These are phyloP conservation scores for Anguilla marmorata DNA, from an alignment of 2,797 vertebrate genomes.

Conservation along the genomic window DNA sequence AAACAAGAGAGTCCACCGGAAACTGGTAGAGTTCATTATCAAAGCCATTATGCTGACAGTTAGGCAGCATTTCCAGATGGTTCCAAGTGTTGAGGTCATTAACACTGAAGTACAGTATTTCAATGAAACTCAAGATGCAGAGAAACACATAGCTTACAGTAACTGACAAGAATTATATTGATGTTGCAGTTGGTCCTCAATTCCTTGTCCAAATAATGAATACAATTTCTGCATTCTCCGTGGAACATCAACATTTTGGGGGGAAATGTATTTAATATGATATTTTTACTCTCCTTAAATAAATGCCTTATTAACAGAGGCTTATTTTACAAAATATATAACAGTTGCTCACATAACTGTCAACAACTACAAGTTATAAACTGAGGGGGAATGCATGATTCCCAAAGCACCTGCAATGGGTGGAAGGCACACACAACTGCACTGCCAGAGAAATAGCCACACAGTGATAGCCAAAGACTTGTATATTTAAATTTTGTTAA, in stretches of 20 bases:
- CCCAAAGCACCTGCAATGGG: not conserved
- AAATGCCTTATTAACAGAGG: not conserved
- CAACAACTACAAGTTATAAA: not conserved
- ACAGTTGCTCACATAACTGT: not conserved
- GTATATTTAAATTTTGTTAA: not conserved
- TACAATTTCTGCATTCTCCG: constrained; percentile 13
- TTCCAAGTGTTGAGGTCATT: constrained; percentile 41
- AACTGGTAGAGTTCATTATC: constrained; percentile 43
- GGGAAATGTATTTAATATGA: not conserved
- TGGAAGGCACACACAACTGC: not conserved
- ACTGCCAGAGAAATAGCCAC: not conserved
- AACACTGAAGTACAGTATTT: constrained; percentile 38
- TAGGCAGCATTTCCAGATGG: constrained; percentile 47
- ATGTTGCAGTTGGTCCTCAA: constrained; percentile 2
- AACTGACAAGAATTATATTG: constrained; percentile 20
- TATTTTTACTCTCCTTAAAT: not conserved
- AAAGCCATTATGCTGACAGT: constrained; percentile 51
- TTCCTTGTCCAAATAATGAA: not conserved
- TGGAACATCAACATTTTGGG: constrained; percentile 9
- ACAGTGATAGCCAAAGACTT: not conserved
- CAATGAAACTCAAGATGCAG: constrained; percentile 27
- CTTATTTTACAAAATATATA: not conserved
- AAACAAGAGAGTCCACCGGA: constrained; percentile 25
- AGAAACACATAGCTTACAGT: not conserved
- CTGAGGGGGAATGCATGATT: not conserved